phyloP scores from a whole-genome alignment of 2,113 vertebrate species.

The Australoheros scitulus region DNA sequence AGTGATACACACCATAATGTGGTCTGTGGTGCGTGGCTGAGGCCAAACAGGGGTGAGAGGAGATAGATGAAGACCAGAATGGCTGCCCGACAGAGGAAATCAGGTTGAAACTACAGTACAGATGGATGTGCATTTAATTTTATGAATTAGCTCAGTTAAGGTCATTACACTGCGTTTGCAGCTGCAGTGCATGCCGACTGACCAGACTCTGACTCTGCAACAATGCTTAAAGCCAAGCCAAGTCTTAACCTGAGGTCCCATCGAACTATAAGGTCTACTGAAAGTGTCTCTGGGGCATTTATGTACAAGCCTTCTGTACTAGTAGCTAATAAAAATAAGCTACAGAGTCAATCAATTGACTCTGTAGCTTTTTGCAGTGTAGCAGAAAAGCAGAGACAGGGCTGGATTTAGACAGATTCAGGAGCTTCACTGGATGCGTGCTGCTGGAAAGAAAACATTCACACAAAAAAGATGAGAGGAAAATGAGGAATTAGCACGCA shows the following conservation, averaged over 20 bases:
- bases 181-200: constrained; percentile 13
- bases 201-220: constrained; percentile 45
- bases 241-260: constrained; percentile 10
- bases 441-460: constrained; percentile 13
- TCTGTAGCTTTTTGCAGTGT: constrained; percentile 12
- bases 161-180: constrained; percentile 32
- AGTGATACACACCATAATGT: constrained; percentile 26
- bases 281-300: constrained; percentile 7
- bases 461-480: not conserved
- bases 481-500: constrained; percentile 14
- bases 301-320: not conserved
- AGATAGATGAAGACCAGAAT: constrained; percentile 37
- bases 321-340: constrained; percentile 17
- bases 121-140: constrained; percentile 35
- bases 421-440: not conserved
- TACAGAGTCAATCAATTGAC: constrained; percentile 11
- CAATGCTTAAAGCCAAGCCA: constrained; percentile 6
- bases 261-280: not conserved
- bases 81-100: constrained; percentile 15
- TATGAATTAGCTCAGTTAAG: constrained; percentile 48
- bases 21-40: not conserved
- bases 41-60: constrained; percentile 49
- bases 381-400: constrained; percentile 1
- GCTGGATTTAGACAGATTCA: not conserved
- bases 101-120: constrained; percentile 31